Conservation (phyloP, 2,888 invertebrate species). For the Melipona bicolor region DNA sequence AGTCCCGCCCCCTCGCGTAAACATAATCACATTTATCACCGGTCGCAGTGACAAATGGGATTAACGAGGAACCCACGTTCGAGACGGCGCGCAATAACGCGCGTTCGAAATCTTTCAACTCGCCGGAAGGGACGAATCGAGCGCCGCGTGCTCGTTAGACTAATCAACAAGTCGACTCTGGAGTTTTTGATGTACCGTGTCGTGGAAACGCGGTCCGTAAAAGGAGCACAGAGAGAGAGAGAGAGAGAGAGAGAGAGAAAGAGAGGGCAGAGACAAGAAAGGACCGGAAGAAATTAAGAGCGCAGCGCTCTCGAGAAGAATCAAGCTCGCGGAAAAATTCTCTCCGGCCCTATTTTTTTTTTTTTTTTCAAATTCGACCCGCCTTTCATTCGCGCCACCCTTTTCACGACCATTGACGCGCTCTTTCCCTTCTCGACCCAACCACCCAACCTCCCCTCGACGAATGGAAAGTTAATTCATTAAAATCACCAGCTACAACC, state of each 20-base stretch:
- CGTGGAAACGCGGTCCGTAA: not conserved
- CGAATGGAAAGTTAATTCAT: constrained; percentile 59
- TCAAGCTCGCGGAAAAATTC: constrained; percentile 55
- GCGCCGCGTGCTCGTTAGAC: constrained; percentile 57
- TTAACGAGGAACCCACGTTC: constrained; percentile 45
- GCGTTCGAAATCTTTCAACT: constrained; percentile 56
- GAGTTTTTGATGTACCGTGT: constrained; percentile 40
- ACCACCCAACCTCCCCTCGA: not conserved
- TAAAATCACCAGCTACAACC: constrained; percentile 50
- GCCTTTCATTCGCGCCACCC: constrained; percentile 64
- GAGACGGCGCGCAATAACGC: constrained; percentile 35
- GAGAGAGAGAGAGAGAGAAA: too few relatives aligned
- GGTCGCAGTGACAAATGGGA: not conserved
- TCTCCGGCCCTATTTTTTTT: constrained; percentile 28
- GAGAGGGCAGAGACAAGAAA: constrained; percentile 22
- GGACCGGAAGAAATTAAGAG: constrained; percentile 70
- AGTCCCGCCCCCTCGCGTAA: constrained; percentile 11
- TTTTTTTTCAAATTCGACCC: constrained; percentile 54
- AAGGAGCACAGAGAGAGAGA: not conserved
- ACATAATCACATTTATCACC: constrained; percentile 48
- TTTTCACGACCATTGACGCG: constrained; percentile 64
- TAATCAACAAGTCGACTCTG: constrained; percentile 54
- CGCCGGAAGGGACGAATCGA: constrained; percentile 39
- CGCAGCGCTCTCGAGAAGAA: constrained; percentile 31
- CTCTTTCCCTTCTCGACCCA: constrained; percentile 22